Evolutionary conservation across 2,888 invertebrate species (phyloP), one percentile per base, ranked within the genome.

Genomic region (Habroteleia sp.): DNA sequence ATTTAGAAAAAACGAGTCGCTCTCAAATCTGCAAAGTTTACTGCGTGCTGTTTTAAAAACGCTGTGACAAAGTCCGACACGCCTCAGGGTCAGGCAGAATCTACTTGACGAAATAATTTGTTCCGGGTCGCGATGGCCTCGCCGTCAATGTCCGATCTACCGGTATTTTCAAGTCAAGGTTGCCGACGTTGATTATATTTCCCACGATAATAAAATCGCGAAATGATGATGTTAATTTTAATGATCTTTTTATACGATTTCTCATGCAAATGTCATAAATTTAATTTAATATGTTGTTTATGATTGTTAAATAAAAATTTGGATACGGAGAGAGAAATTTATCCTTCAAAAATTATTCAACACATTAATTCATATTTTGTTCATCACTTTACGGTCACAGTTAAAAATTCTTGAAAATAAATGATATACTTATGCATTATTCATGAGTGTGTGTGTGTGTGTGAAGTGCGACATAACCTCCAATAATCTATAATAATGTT

Each of bases 51-150:
- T 58, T 50, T 69, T 25, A 60, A 69, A 69, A 69, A 69, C 52
- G 69, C 14, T 54, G 29, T 25, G 33, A 52, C 52, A 69, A 69
- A 60, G 69, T 69, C 58, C 69, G 46, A 2, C 33, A 44, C 42
- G 50, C 31, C 14, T 69, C 69, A 69, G 44, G 63, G 72, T 65
- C 72, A 56, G 72, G 56, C 62, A 56, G 56, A 72, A 56, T 63
- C 62, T 54, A 63, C 63, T 72, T 56, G 71, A 63, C 71, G 71
- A 72, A 72, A 72, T 72, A 72, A 63, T 72, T 72, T 72, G 71
- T 72, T 72, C 71, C 71, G 71, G 71, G 71, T 72, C 54, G 62
- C 27, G 25, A 17, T 29, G 71, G 8, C 71, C 71, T 71, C 54
- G 71, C 10, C 54, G 62, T 37, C 52, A 54, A 54, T 71, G 71